Percentiles rank a stretch among this genome's conserved stretches.
Evolutionary conservation across 2,797 vertebrate species (phyloP).

Genomic region (Phaenicophaeus curvirostris): DNA sequence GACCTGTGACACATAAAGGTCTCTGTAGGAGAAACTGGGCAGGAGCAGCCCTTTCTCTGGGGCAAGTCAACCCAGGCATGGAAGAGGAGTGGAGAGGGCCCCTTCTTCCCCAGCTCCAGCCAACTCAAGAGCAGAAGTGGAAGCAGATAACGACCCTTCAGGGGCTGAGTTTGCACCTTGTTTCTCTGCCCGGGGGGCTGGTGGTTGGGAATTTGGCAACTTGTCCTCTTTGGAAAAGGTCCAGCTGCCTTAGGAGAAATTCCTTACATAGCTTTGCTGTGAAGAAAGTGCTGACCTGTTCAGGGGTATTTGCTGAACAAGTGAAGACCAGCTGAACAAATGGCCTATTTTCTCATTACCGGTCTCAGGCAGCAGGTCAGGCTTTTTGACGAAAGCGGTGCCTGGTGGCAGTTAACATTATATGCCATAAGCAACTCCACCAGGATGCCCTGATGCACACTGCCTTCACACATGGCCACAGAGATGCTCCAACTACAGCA

Average conservation of each 20-base stretch:
- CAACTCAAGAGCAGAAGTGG: not conserved
- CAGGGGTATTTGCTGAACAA: conserved; percentile 47
- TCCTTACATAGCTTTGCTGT: conserved; percentile 50
- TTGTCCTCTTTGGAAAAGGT: conserved; percentile 19
- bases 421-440: not conserved
- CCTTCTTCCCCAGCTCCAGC: not conserved
- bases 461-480: not conserved
- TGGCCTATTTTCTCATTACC: not conserved
- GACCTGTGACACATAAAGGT: not conserved
- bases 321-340: conserved; percentile 49
- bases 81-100: not conserved
- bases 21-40: not conserved
- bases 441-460: not conserved
- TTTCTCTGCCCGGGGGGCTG: not conserved
- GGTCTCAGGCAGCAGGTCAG: not conserved
- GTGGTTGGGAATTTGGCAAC: not conserved
- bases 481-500: fast-evolving
- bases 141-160: not conserved
- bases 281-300: conserved; percentile 67
- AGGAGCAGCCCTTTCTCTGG: not conserved
- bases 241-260: conserved; percentile 59
- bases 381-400: not conserved
- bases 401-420: not conserved
- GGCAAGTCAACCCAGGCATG: not conserved
- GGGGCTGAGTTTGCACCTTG: conserved; percentile 15